phyloP scores from a whole-genome alignment of 92 coral and sea anemone genomes.

The Palythoa grandis region DNA sequence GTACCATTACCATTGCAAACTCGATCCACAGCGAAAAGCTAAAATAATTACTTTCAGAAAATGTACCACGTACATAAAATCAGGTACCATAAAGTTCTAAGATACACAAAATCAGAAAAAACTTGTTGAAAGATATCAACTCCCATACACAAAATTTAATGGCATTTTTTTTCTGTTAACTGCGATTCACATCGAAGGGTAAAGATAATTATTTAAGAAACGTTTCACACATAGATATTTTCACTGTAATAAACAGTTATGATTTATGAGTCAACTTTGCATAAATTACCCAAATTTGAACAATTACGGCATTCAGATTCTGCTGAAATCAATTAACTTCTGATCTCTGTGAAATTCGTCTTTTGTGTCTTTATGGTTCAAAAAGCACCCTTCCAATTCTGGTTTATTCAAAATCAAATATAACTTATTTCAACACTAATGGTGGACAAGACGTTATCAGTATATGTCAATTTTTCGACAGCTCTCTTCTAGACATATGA shows the following conservation, averaged over 20 bases:
- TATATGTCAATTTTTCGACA: not conserved
- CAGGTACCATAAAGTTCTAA: too few species aligned
- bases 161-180: too few species aligned
- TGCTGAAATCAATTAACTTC: not conserved
- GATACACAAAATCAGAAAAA: too few species aligned
- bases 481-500: not conserved
- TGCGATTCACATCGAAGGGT: too few species aligned
- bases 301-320: not conserved
- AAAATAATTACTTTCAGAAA: not conserved
- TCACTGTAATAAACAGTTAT: not conserved
- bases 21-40: not conserved
- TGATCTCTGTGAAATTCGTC: not conserved
- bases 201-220: not conserved
- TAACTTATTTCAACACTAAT: not conserved
- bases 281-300: not conserved
- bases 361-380: not conserved
- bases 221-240: not conserved
- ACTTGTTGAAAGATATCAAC: too few species aligned
- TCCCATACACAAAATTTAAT: too few species aligned
- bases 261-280: not conserved
- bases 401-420: not conserved
- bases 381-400: not conserved
- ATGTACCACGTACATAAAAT: too few species aligned
- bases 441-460: constrained; percentile 1
- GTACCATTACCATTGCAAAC: not conserved